Conservation (phyloP, 1,140 invertebrate genomes). For the Dreissena polymorpha region DNA sequence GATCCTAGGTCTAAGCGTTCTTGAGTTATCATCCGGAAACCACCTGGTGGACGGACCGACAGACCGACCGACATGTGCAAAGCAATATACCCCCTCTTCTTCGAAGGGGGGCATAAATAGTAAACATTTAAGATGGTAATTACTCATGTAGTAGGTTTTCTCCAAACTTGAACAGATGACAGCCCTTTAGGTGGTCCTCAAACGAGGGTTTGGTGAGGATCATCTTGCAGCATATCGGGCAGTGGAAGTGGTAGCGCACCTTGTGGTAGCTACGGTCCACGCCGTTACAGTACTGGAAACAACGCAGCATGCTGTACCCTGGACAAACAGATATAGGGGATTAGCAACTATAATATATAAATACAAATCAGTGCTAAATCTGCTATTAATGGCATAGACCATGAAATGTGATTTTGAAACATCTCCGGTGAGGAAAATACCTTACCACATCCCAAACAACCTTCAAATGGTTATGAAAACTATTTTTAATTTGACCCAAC, state of each 20-base stretch:
- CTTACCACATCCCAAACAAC: too few relatives aligned
- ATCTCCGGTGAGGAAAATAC: too few relatives aligned
- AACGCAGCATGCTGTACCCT: constrained; percentile 48
- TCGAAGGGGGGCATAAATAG: too few relatives aligned
- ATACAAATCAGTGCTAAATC: neutral
- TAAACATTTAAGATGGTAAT: neutral
- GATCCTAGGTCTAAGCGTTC: too few relatives aligned
- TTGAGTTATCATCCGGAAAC: too few relatives aligned
- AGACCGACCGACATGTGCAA: too few relatives aligned
- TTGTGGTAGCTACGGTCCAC: constrained; percentile 32
- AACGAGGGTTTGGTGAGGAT: constrained; percentile 45
- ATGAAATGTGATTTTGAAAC: too few relatives aligned
- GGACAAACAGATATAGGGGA: constrained; percentile 18
- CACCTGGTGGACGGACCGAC: too few relatives aligned
- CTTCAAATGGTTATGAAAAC: too few relatives aligned
- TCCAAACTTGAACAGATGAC: constrained; percentile 51
- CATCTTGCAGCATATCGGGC: constrained; percentile 53
- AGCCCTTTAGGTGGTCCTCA: constrained; percentile 40
- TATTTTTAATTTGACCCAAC: too few relatives aligned
- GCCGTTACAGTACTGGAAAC: constrained; percentile 43
- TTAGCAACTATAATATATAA: neutral
- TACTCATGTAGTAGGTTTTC: constrained; percentile 48
- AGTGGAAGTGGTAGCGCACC: constrained; percentile 56
- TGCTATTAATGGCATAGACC: neutral
- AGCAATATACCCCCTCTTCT: too few relatives aligned